These are phyloP conservation scores for Machimus atricapillus DNA, from an alignment of 2,888 invertebrate genomes.

Conservation along the genomic window DNA sequence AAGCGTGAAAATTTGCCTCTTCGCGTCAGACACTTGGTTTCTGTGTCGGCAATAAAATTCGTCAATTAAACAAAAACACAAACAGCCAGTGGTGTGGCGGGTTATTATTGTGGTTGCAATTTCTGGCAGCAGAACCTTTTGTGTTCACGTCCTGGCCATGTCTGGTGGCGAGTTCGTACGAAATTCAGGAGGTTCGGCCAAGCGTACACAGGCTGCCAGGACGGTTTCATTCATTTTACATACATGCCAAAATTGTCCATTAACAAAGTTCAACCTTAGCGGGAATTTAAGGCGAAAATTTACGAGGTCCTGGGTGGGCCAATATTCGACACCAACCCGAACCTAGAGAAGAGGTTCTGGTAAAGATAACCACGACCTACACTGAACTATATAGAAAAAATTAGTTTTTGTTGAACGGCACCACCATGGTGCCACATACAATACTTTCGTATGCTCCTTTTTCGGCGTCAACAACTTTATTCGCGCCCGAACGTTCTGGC, in stretches of 20 bases:
- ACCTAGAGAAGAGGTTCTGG: not conserved
- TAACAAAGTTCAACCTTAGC: slow-evolving; percentile 25
- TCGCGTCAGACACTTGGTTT: slow-evolving; percentile 15
- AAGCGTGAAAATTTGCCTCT: not conserved
- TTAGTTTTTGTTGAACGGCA: not conserved
- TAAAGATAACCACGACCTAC: not conserved
- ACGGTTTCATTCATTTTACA: slow-evolving; percentile 6
- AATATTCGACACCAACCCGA: not conserved
- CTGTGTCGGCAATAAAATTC: slow-evolving; percentile 27
- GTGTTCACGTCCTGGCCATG: not conserved
- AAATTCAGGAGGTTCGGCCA: not conserved
- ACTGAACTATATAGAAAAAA: slow-evolving; percentile 4
- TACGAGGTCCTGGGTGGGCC: not conserved
- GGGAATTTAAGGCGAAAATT: slow-evolving; percentile 15
- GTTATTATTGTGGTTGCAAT: slow-evolving; percentile 16
- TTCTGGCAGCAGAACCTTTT: not conserved
- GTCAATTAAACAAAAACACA: slow-evolving; percentile 31
- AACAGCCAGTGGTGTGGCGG: slow-evolving; percentile 10
- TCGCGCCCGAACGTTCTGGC: not conserved
- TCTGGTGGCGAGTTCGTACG: not conserved
- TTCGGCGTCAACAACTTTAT: slow-evolving; percentile 12
- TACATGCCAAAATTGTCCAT: slow-evolving; percentile 25
- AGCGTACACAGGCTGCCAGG: not conserved
- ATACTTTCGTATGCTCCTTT: not conserved
- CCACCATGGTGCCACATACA: not conserved